These are phyloP conservation scores for Criorhina ranunculi DNA, from an alignment of 2,888 invertebrate genomes.

Conservation along the genomic window DNA sequence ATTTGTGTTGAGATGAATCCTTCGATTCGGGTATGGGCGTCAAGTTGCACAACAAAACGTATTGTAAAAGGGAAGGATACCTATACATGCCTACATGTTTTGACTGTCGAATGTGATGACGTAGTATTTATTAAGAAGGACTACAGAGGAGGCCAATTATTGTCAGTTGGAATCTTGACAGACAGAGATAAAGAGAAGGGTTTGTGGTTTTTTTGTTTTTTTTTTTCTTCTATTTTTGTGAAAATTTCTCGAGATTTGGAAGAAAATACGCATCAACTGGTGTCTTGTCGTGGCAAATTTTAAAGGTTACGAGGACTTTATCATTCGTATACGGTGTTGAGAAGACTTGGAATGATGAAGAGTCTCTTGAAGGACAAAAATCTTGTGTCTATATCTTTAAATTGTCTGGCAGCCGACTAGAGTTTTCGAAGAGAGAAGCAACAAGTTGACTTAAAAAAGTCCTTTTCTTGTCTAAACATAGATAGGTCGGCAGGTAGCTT, in stretches of 20 bases:
- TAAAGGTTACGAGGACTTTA: too few species aligned
- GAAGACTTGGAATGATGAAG: too few species aligned
- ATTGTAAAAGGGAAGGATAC: neutral
- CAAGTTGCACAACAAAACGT: neutral
- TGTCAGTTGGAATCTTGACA: neutral
- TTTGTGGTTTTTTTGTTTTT: neutral
- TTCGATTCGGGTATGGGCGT: neutral
- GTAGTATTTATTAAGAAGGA: neutral
- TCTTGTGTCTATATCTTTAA: too few species aligned
- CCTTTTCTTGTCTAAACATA: too few species aligned
- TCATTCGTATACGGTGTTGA: too few species aligned
- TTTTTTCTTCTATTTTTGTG: too few species aligned
- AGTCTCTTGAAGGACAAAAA: too few species aligned
- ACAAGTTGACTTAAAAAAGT: too few species aligned
- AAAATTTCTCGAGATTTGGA: neutral
- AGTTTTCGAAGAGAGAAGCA: too few species aligned
- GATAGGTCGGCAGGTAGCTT: too few species aligned
- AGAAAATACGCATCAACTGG: neutral
- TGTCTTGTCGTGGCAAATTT: too few species aligned
- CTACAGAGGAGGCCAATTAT: slow-evolving; percentile 7
- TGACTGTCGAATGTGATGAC: slow-evolving; percentile 10
- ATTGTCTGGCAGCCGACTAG: too few species aligned
- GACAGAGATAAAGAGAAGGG: neutral
- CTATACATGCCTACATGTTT: neutral
- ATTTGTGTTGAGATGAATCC: neutral